phyloP scores from a whole-genome alignment of 2,113 vertebrate species.

The Condylura cristata region DNA sequence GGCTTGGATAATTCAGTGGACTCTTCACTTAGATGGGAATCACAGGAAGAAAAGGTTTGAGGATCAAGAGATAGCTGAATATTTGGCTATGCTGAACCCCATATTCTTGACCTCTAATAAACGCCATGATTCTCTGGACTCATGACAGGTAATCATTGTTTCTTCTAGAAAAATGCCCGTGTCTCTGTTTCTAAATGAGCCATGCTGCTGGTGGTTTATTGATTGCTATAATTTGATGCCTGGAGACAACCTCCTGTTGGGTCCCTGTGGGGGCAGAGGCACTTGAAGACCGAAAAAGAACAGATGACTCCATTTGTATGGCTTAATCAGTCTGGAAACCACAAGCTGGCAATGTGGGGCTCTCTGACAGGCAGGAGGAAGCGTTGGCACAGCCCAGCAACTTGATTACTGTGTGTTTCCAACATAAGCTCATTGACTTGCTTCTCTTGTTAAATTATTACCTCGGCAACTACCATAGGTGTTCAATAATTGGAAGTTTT shows the following conservation, averaged over 20 bases:
- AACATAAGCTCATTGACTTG: neutral
- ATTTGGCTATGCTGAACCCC: neutral
- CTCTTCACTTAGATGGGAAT: neutral
- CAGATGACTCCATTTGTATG: neutral
- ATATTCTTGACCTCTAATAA: slow-evolving; percentile 38
- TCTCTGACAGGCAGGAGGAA: slow-evolving; percentile 24
- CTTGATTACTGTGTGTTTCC: slow-evolving; percentile 23
- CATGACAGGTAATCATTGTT: slow-evolving; percentile 35
- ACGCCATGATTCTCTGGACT: neutral
- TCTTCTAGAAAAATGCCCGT: slow-evolving; percentile 19
- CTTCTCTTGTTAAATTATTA: slow-evolving; percentile 46
- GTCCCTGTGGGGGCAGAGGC: slow-evolving; percentile 34
- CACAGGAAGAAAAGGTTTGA: neutral
- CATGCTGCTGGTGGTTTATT: slow-evolving; percentile 22
- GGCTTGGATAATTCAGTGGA: neutral
- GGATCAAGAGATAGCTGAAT: neutral
- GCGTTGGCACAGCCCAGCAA: neutral
- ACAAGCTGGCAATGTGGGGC: neutral
- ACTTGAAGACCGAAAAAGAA: slow-evolving; percentile 40
- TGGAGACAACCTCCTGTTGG: slow-evolving; percentile 16
- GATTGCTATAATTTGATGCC: slow-evolving; percentile 58
- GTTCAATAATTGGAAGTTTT: neutral
- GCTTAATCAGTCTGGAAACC: slow-evolving; percentile 29
- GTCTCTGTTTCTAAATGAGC: slow-evolving; percentile 53
- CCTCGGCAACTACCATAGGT: neutral